Evolutionary conservation across 2,113 vertebrate genomes (phyloP).

Genomic region (Sterna hirundo): DNA sequence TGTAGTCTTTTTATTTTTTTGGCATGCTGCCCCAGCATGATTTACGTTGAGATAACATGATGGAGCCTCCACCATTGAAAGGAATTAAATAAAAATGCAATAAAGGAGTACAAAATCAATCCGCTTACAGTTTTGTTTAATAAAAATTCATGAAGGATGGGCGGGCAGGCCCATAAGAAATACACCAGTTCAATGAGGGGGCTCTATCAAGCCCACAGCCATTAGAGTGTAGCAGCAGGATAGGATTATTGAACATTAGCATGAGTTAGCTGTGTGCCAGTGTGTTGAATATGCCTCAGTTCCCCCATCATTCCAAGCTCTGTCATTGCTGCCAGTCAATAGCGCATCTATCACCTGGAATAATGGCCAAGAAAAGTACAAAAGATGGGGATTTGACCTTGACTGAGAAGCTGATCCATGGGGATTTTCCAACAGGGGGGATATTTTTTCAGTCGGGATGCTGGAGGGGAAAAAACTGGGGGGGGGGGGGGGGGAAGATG

Average conservation of each 20-base stretch:
- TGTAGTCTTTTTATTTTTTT: slow-evolving; percentile 73
- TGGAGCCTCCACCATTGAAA: slow-evolving; percentile 80
- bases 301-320: slow-evolving; percentile 69
- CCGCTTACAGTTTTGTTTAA: slow-evolving; percentile 99
- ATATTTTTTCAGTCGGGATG: not conserved
- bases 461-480: not conserved
- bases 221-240: slow-evolving; percentile 49
- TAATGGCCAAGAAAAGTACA: slow-evolving; percentile 45
- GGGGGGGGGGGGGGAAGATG: not conserved
- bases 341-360: slow-evolving; percentile 40
- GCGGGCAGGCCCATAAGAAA: slow-evolving; percentile 90
- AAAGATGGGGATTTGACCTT: slow-evolving; percentile 61
- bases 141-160: slow-evolving; percentile 99
- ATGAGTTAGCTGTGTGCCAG: slow-evolving; percentile 48
- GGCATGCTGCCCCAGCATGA: slow-evolving; percentile 77
- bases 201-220: slow-evolving; percentile 65
- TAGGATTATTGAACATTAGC: slow-evolving; percentile 56
- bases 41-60: slow-evolving; percentile 79
- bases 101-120: slow-evolving; percentile 99
- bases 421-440: slow-evolving; percentile 13
- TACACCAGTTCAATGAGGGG: slow-evolving; percentile 76
- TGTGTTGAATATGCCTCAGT: slow-evolving; percentile 58
- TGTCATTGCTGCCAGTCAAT: slow-evolving; percentile 62
- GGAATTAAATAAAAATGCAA: slow-evolving; percentile 99
- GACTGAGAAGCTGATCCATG: slow-evolving; percentile 45